These are phyloP conservation scores for Ophthalmolycus amberensis DNA, from an alignment of 2,113 vertebrate genomes.

Conservation along the genomic window DNA sequence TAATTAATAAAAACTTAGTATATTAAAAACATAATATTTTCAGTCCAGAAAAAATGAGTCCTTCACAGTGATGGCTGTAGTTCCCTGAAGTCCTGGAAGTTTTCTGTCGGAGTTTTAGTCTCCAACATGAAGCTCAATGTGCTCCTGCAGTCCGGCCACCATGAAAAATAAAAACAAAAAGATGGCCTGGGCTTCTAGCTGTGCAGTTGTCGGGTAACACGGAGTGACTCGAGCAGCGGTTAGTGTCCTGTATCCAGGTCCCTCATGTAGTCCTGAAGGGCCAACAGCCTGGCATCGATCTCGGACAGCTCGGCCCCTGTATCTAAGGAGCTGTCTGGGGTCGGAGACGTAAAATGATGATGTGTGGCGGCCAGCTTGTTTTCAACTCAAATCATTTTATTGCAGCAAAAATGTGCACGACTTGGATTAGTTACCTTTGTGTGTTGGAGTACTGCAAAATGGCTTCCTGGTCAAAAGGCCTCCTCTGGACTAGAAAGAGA, in stretches of 20 bases:
- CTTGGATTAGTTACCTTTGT: slow-evolving; percentile 61
- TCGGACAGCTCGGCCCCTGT: slow-evolving; percentile 88
- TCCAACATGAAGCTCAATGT: not conserved
- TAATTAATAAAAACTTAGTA: slow-evolving; percentile 37
- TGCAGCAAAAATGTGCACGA: not conserved
- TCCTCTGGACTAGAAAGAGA: slow-evolving; percentile 72
- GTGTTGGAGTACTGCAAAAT: slow-evolving; percentile 82
- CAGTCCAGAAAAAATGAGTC: slow-evolving; percentile 40
- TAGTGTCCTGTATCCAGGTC: slow-evolving; percentile 87
- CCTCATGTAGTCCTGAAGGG: slow-evolving; percentile 94
- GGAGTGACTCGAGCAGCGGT: not conserved
- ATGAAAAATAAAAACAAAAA: not conserved
- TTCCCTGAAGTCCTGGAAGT: slow-evolving; percentile 27
- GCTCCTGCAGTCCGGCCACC: slow-evolving; percentile 5
- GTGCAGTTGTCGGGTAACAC: not conserved
- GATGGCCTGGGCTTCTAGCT: not conserved
- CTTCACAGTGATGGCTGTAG: slow-evolving; percentile 59
- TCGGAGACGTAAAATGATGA: not conserved
- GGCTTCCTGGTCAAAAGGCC: slow-evolving; percentile 76
- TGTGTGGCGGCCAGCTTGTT: not conserved
- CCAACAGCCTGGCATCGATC: slow-evolving; percentile 92
- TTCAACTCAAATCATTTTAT: not conserved
- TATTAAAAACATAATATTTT: slow-evolving; percentile 32
- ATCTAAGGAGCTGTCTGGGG: slow-evolving; percentile 85
- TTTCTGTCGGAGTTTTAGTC: not conserved